Conservation (phyloP, 2,797 vertebrate species). For the Hypotaenidia philippensis region DNA sequence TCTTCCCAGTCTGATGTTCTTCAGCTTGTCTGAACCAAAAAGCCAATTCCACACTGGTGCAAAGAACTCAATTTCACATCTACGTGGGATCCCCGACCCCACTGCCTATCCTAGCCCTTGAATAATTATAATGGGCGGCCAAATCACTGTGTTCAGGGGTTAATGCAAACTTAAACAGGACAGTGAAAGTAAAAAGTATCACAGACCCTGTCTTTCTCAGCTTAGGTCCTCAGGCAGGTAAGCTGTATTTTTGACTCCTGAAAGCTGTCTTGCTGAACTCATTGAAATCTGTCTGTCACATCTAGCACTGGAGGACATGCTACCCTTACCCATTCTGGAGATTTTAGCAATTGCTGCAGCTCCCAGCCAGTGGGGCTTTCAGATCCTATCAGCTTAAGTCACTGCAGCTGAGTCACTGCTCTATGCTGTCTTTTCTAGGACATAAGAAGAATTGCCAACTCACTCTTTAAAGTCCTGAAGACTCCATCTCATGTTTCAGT, state of each 20-base stretch:
- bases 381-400: not conserved
- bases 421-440: constrained; percentile 81
- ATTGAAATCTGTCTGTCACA: not conserved
- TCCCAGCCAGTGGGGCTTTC: not conserved
- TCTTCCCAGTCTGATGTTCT: not conserved
- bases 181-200: not conserved
- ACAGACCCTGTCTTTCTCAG: not conserved
- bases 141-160: not conserved
- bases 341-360: not conserved
- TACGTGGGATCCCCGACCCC: not conserved
- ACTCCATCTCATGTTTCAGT: constrained; percentile 76
- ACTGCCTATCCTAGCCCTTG: not conserved
- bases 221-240: not conserved
- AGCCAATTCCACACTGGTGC: not conserved
- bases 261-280: not conserved
- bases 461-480: constrained; percentile 89
- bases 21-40: not conserved
- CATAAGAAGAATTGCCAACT: constrained; percentile 88
- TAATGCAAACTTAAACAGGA: not conserved
- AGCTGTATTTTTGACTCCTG: not conserved
- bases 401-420: constrained; percentile 9
- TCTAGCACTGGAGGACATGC: not conserved
- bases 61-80: not conserved
- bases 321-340: not conserved
- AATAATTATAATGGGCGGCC: not conserved